Percentiles rank a stretch among this genome's conserved stretches.
Evolutionary conservation across 92 coral and sea anemone genomes (phyloP).

Genomic region (Bergia puertoricense): DNA sequence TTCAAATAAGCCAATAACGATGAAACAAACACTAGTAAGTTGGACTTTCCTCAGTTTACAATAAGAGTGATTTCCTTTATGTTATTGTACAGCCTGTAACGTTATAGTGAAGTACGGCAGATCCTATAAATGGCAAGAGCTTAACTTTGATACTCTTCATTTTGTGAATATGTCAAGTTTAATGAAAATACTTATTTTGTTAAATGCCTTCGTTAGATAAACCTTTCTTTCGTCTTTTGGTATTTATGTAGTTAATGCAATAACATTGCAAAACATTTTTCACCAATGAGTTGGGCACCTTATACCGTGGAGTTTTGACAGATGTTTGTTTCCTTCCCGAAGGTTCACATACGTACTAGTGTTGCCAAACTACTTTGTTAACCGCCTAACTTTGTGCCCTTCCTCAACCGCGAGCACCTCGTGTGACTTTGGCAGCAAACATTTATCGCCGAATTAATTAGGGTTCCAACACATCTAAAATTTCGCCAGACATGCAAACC

Average conservation of each 20-base stretch:
- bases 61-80: too few relatives aligned
- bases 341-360: neutral
- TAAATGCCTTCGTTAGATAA: neutral
- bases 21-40: too few relatives aligned
- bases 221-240: neutral
- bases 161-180: neutral
- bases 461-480: neutral
- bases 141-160: neutral
- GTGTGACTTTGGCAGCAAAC: neutral
- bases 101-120: too few relatives aligned
- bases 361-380: neutral
- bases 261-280: neutral
- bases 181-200: too few relatives aligned
- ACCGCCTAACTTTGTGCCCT: neutral
- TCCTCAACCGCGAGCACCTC: neutral
- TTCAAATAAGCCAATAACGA: too few relatives aligned
- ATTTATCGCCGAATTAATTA: neutral
- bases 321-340: neutral
- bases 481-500: neutral
- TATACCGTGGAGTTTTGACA: neutral
- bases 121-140: too few relatives aligned
- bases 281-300: neutral
- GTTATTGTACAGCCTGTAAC: too few relatives aligned
- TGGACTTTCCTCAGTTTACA: too few relatives aligned
- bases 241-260: neutral